Conservation (phyloP, 2,113 vertebrate genomes). For the Cromileptes altivelis region DNA sequence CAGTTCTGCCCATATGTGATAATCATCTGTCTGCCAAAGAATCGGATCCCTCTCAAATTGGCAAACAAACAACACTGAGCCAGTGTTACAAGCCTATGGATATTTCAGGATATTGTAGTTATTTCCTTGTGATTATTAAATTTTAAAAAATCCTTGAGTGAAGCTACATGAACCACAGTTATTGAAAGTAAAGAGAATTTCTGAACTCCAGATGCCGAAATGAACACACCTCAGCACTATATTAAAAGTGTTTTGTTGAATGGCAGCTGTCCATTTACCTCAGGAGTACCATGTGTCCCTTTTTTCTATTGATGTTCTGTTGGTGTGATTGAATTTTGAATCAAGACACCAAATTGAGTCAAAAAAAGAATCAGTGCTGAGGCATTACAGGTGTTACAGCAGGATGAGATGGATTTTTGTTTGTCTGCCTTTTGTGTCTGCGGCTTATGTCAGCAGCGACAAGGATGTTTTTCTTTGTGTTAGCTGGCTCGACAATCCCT, state of each 20-base stretch:
- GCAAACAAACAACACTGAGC: background rate
- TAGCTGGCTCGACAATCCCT: too few relatives aligned
- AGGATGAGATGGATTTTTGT: background rate
- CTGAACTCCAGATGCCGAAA: background rate
- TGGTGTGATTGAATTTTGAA: background rate
- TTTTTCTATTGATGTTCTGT: background rate
- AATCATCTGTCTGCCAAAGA: conserved; percentile 36
- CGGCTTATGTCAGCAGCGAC: background rate
- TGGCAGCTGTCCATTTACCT: background rate
- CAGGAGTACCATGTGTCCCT: background rate
- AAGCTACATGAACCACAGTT: background rate
- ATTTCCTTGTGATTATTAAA: background rate
- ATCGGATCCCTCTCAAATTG: conserved; percentile 30
- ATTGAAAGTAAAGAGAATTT: background rate
- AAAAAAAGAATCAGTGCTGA: background rate
- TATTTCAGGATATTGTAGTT: conserved; percentile 15
- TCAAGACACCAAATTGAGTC: background rate
- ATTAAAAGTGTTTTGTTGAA: background rate
- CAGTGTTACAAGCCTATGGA: conserved; percentile 6
- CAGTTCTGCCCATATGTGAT: conserved; percentile 48
- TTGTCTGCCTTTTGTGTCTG: background rate
- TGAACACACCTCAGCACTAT: background rate
- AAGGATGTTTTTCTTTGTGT: background rate
- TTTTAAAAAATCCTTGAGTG: background rate
- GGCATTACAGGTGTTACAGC: background rate